A percentile compares a stretch with the other conserved stretches of the same genome.
Conservation (phyloP, 2,113 vertebrate species). For the Sceloporus tristichus region DNA sequence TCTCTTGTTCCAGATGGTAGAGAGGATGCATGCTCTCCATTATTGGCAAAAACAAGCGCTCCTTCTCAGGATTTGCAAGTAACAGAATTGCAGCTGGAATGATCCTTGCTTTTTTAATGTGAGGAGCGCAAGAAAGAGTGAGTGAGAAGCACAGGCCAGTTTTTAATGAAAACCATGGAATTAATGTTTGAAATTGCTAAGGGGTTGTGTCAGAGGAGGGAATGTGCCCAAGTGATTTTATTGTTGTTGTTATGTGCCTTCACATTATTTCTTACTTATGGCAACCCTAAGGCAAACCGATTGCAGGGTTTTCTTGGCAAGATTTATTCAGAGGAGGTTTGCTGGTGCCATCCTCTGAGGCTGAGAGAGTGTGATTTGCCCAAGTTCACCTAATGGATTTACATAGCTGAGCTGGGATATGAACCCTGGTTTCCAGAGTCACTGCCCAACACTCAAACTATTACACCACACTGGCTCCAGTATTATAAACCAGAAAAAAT, state of each 20-base stretch:
- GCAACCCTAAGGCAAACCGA: too few relatives aligned
- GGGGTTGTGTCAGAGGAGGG: background rate
- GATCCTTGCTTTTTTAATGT: background rate
- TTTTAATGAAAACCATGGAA: constrained; percentile 41
- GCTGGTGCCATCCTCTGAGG: too few relatives aligned
- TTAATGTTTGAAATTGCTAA: constrained; percentile 30
- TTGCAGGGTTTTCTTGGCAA: too few relatives aligned
- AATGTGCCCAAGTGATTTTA: background rate
- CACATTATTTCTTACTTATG: too few relatives aligned
- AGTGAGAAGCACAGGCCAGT: constrained; percentile 20
- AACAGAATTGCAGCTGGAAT: constrained; percentile 71
- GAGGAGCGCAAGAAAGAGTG: constrained; percentile 23
- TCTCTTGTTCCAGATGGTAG: constrained; percentile 73
- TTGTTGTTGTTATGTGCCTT: background rate
- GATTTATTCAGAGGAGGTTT: too few relatives aligned
- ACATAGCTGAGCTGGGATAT: too few relatives aligned
- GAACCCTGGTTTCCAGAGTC: too few relatives aligned
- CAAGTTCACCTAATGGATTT: too few relatives aligned
- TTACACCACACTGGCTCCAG: too few relatives aligned
- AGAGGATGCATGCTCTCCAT: constrained; percentile 68
- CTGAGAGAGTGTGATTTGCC: too few relatives aligned
- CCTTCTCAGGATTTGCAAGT: constrained; percentile 70
- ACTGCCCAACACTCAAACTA: too few relatives aligned
- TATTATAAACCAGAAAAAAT: too few relatives aligned
- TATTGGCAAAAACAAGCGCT: constrained; percentile 75